Evolutionary conservation across 2,888 invertebrate genomes (phyloP), one percentile per base, ranked within the genome.

Genomic region (Heliconius ismenius): DNA sequence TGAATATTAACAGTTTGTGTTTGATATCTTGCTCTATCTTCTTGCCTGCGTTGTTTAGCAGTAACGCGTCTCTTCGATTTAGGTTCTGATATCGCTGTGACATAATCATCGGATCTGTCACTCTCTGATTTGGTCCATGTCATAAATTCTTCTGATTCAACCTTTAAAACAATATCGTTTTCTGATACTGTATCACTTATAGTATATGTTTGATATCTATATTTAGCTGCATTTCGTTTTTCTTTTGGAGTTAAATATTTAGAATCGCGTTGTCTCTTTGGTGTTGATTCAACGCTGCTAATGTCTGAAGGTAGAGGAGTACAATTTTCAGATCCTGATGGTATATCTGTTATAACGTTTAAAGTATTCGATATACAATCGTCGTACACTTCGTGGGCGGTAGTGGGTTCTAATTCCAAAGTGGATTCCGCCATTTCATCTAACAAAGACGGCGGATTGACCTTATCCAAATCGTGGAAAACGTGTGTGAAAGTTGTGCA

Each of bases 171-270:
- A 2, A 87, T 83, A 13, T 91, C 91, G 65, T 80, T 85, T 67
- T 90, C 92, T 0, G 89, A 83, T 2, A 86, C 88, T 4, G 87
- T 87, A 76, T 96, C 96, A 0, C 96, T 96, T 63, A 98, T 97
- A 0, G 97, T 97, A 86, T 98, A 98, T 0, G 98, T 98, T 86
- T 96, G 97, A 86, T 96, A 97, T 79, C 98, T 95, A 83, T 98
- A 97, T 86, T 97, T 97, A 3, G 96, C 95, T 60, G 96, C 88
- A 81, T 95, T 96, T 63, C 98, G 92, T 84, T 96, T 96, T 86
- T 97, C 97, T 88, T 97, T 97, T 0, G 97, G 97, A 0, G 97
- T 97, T 78, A 97, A 85, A 73, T 91, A 93, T 65, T 91, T 88
- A 1, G 90, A 85, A 82, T 91, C 91, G 75, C 92, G 89, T 43